Conservation (phyloP, 2,113 vertebrate species). For the Prochilodus magdalenae region DNA sequence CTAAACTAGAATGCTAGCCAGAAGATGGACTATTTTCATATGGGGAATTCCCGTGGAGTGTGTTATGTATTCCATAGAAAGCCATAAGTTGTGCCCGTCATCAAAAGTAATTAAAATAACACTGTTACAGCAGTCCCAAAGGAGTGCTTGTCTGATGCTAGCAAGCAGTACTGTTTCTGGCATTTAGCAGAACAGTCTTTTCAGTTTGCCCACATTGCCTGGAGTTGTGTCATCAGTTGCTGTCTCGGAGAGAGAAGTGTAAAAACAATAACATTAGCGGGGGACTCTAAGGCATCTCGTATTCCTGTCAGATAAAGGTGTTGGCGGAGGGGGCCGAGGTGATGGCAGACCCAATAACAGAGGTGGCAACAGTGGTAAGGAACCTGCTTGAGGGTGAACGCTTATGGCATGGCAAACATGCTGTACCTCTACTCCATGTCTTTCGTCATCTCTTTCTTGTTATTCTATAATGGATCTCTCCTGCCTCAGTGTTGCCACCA, state of each 20-base stretch:
- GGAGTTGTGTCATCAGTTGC: not conserved
- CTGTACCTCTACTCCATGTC: not conserved
- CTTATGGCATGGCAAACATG: slow-evolving; percentile 15
- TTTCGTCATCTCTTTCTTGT: slow-evolving; percentile 21
- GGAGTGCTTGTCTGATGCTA: too few species aligned
- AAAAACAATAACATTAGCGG: not conserved
- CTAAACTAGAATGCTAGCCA: too few species aligned
- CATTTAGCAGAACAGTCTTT: too few species aligned
- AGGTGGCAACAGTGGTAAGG: slow-evolving; percentile 59
- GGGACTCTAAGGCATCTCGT: slow-evolving; percentile 41
- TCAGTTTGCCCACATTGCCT: too few species aligned
- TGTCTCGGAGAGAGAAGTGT: not conserved
- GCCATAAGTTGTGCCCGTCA: too few species aligned
- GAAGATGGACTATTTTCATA: too few species aligned
- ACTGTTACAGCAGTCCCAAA: too few species aligned
- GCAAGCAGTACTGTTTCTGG: too few species aligned
- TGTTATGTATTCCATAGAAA: too few species aligned
- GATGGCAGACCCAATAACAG: slow-evolving; percentile 55
- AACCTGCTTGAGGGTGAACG: slow-evolving; percentile 23
- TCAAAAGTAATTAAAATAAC: too few species aligned
- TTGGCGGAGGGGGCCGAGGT: slow-evolving; percentile 57
- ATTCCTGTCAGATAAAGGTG: slow-evolving; percentile 54
- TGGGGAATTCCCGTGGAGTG: too few species aligned
- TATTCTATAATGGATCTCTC: not conserved
- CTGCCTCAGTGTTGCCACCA: too few species aligned